These are phyloP conservation scores for Tyria jacobaeae DNA, from an alignment of 2,888 invertebrate genomes.

Conservation along the genomic window DNA sequence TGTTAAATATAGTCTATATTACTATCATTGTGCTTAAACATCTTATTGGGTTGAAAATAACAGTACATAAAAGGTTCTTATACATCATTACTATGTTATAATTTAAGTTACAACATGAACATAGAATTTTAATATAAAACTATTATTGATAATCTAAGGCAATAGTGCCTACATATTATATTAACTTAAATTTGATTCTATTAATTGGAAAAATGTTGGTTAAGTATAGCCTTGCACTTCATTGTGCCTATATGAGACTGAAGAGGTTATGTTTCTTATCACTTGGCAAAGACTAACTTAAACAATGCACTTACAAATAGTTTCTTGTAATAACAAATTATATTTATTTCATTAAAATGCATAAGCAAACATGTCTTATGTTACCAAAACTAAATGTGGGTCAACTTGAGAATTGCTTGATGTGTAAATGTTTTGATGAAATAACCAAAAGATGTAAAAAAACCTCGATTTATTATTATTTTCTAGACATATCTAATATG, in stretches of 20 bases:
- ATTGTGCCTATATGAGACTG: conserved; percentile 48
- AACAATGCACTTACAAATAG: conserved; percentile 36
- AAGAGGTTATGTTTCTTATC: conserved; percentile 59
- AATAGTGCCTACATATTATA: conserved; percentile 9
- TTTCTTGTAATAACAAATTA: conserved; percentile 10
- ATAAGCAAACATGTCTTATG: conserved; percentile 18
- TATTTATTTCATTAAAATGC: conserved; percentile 11
- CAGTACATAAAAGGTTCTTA: background rate
- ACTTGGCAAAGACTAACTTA: conserved; percentile 35
- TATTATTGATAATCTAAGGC: conserved; percentile 21
- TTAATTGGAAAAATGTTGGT: conserved; percentile 10
- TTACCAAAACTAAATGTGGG: conserved; percentile 39
- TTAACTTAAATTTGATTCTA: conserved; percentile 11
- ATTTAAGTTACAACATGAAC: conserved; percentile 18
- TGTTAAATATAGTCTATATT: background rate
- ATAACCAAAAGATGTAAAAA: conserved; percentile 13
- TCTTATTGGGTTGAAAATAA: background rate
- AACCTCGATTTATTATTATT: background rate
- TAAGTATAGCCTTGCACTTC: conserved; percentile 40
- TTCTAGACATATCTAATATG: background rate
- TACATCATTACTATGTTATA: conserved; percentile 7
- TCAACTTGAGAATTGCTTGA: conserved; percentile 30
- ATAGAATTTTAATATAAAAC: conserved; percentile 19
- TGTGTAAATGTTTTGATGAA: conserved; percentile 26
- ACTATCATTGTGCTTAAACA: background rate